These are phyloP conservation scores for Rhamphomyia laevipes DNA, from an alignment of 2,888 invertebrate genomes.

Conservation along the genomic window DNA sequence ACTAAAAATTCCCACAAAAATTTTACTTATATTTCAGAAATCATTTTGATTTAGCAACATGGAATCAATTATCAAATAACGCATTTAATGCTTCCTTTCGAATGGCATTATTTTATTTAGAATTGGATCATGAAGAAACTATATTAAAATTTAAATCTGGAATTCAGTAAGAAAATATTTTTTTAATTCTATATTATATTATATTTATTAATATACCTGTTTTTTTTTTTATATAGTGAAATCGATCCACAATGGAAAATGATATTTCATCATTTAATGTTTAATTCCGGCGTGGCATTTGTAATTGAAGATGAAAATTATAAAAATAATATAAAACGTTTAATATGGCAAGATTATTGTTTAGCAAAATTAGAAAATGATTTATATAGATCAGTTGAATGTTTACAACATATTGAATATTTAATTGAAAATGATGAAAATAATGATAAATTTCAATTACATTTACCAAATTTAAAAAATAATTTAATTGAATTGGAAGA, in stretches of 20 bases:
- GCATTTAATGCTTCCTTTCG: conserved; percentile 21
- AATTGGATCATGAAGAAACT: conserved; percentile 21
- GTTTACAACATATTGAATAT: conserved; percentile 20
- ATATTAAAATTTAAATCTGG: too few species aligned
- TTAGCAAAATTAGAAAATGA: conserved; percentile 42
- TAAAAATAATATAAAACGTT: conserved; percentile 40
- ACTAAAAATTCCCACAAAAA: not conserved
- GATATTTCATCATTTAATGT: conserved; percentile 17
- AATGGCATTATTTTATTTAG: conserved; percentile 23
- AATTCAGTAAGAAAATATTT: too few species aligned
- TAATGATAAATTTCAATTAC: conserved; percentile 29
- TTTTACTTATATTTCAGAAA: conserved; percentile 14
- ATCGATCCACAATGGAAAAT: conserved; percentile 16
- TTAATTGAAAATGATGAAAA: conserved; percentile 21
- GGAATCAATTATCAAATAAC: conserved; percentile 22
- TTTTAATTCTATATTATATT: not conserved
- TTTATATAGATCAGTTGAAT: conserved; percentile 40
- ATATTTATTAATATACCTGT: not conserved
- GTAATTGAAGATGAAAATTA: conserved; percentile 32
- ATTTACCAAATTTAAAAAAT: conserved; percentile 44
- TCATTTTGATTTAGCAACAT: conserved; percentile 21
- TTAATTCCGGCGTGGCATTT: conserved; percentile 18
- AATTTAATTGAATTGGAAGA: conserved; percentile 38
- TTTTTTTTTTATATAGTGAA: conserved; percentile 13
- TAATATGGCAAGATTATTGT: conserved; percentile 45